phyloP scores from a whole-genome alignment of 1,140 invertebrate species.

The Drosophila chauvacae region DNA sequence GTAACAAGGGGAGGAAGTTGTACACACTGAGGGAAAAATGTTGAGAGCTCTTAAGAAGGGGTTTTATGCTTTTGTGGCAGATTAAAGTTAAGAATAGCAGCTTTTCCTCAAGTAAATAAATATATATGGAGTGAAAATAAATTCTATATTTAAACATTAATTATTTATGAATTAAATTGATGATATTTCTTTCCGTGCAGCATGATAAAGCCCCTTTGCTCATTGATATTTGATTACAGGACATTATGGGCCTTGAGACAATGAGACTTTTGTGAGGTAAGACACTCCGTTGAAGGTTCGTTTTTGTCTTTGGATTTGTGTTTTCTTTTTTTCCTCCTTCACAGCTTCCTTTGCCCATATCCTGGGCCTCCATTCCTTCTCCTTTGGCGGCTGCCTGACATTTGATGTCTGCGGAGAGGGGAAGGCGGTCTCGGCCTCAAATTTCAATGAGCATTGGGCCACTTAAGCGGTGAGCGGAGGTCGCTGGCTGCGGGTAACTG shows the following conservation, averaged over 20 bases:
- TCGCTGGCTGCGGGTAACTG: conserved; percentile 30
- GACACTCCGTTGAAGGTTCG: conserved; percentile 20
- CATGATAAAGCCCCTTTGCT: neutral
- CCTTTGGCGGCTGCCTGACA: conserved; percentile 54
- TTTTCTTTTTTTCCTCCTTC: conserved; percentile 3
- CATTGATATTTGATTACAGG: conserved; percentile 37
- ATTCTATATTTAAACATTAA: neutral
- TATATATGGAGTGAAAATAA: too few relatives aligned
- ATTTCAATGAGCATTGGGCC: conserved; percentile 68
- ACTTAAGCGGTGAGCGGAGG: conserved; percentile 39
- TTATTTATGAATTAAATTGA: neutral
- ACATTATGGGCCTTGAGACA: conserved; percentile 16
- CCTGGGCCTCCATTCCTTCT: conserved; percentile 15
- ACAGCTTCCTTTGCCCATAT: conserved; percentile 14
- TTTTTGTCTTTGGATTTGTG: conserved; percentile 12
- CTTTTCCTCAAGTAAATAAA: neutral
- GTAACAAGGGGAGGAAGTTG: neutral
- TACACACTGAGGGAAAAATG: neutral
- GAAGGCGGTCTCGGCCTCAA: conserved; percentile 49
- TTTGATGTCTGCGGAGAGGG: conserved; percentile 51
- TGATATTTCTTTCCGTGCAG: neutral
- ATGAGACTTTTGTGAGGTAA: conserved; percentile 23
- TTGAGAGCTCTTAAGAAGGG: neutral
- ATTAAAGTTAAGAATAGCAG: rapidly evolving
- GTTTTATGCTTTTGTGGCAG: neutral